phyloP scores from a whole-genome alignment of 2,113 vertebrate species.

The Tautogolabrus adspersus region DNA sequence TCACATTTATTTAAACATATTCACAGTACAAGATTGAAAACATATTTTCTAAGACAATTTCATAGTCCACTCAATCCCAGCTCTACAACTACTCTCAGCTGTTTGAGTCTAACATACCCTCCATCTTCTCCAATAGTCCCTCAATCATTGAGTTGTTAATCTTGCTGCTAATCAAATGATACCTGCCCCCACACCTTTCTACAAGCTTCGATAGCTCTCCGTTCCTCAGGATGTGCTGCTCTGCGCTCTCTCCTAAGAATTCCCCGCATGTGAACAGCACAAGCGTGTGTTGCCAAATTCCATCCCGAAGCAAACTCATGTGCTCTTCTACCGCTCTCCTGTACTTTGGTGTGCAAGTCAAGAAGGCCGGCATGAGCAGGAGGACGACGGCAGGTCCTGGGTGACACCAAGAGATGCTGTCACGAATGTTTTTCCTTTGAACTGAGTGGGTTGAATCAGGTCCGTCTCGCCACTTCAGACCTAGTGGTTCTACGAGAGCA shows the following conservation, averaged over 20 bases:
- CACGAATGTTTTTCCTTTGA: conserved; percentile 41
- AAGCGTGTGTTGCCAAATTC: conserved; percentile 67
- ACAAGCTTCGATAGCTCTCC: conserved; percentile 70
- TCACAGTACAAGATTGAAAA: background rate
- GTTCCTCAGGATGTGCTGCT: conserved; percentile 80
- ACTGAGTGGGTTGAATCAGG: background rate
- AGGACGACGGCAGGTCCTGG: conserved; percentile 73
- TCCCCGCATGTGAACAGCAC: conserved; percentile 81
- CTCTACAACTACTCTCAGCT: background rate
- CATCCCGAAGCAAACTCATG: conserved; percentile 57
- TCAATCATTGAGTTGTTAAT: conserved; percentile 28
- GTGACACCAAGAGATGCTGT: conserved; percentile 55
- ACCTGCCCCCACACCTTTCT: conserved; percentile 71
- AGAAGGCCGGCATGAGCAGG: conserved; percentile 77
- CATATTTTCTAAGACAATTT: background rate
- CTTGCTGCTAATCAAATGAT: conserved; percentile 66
- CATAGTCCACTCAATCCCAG: background rate
- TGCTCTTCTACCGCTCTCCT: conserved; percentile 66
- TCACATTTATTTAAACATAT: conserved; percentile 21
- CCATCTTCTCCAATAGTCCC: conserved; percentile 72
- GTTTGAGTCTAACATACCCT: conserved; percentile 58
- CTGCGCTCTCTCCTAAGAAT: conserved; percentile 70
- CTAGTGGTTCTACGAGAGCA: conserved; percentile 56
- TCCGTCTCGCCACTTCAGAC: conserved; percentile 75
- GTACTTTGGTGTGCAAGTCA: conserved; percentile 76